These are phyloP conservation scores for Phrynocephalus guinanensis DNA, from an alignment of 2,797 vertebrate species.

Conservation along the genomic window DNA sequence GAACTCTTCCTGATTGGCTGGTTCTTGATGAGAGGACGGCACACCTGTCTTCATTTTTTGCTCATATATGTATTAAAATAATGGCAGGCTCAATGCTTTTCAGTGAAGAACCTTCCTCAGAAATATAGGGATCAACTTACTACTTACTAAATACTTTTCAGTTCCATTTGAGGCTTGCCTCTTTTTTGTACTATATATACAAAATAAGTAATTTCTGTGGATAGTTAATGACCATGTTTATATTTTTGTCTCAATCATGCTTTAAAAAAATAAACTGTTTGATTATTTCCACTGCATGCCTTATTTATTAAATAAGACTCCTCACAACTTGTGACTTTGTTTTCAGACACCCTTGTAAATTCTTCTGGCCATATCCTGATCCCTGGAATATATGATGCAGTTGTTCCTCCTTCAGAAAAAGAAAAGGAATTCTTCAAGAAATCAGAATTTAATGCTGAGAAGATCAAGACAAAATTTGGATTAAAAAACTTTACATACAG, in stretches of 20 bases:
- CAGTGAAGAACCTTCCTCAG: background rate
- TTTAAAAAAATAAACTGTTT: background rate
- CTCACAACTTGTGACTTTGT: background rate
- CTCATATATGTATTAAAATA: background rate
- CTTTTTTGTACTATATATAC: background rate
- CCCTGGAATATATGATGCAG: slow-evolving; percentile 85
- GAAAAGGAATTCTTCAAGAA: slow-evolving; percentile 81
- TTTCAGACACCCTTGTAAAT: slow-evolving; percentile 83
- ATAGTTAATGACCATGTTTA: background rate
- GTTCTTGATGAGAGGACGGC: no score
- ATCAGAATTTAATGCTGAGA: slow-evolving; percentile 83
- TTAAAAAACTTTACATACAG: slow-evolving; percentile 82
- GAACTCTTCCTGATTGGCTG: no score
- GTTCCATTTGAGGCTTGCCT: background rate
- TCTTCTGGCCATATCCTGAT: slow-evolving; percentile 85
- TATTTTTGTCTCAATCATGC: background rate
- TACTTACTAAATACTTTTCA: no score
- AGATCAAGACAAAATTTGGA: slow-evolving; percentile 77
- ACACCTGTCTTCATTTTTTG: no score
- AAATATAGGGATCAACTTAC: background rate
- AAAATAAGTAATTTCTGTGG: background rate
- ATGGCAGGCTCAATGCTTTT: background rate
- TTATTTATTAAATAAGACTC: background rate
- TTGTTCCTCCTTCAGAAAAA: slow-evolving; percentile 82
- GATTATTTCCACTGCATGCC: background rate